phyloP scores from a whole-genome alignment of 2,888 invertebrate genomes.

The Hypomecis punctinalis region DNA sequence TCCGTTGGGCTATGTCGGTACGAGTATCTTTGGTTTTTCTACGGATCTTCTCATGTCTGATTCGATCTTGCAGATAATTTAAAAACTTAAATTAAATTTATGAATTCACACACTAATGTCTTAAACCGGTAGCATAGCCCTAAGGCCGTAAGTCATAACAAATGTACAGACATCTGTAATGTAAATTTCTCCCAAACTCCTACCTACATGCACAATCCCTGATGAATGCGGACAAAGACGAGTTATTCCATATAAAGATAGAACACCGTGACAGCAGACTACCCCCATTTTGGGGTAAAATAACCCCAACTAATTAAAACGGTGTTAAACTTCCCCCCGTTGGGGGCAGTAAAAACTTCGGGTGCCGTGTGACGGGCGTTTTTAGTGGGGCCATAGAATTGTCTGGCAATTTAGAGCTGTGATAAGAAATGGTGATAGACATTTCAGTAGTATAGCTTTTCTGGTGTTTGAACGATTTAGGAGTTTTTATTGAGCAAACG shows the following conservation, averaged over 20 bases:
- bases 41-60: too few species aligned
- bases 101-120: too few species aligned
- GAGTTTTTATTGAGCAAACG: background rate
- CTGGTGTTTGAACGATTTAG: background rate
- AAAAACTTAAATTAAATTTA: too few species aligned
- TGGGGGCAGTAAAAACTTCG: slow-evolving; percentile 65
- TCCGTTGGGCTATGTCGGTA: too few species aligned
- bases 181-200: background rate
- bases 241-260: slow-evolving; percentile 31
- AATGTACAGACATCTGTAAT: background rate
- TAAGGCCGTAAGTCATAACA: too few species aligned
- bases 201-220: background rate
- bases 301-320: slow-evolving; percentile 67
- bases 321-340: slow-evolving; percentile 59
- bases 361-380: slow-evolving; percentile 38
- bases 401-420: slow-evolving; percentile 6
- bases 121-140: too few species aligned
- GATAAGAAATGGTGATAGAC: slow-evolving; percentile 1
- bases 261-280: slow-evolving; percentile 41
- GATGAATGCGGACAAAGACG: slow-evolving; percentile 27
- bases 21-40: too few species aligned
- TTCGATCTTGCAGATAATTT: too few species aligned
- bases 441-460: background rate
- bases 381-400: slow-evolving; percentile 40
- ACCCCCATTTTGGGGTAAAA: slow-evolving; percentile 56